A percentile compares a stretch with the other conserved stretches of the same genome.
These are phyloP conservation scores for Caenorhabditis sp. DNA, from an alignment of 2,888 invertebrate genomes.

Conservation along the genomic window DNA sequence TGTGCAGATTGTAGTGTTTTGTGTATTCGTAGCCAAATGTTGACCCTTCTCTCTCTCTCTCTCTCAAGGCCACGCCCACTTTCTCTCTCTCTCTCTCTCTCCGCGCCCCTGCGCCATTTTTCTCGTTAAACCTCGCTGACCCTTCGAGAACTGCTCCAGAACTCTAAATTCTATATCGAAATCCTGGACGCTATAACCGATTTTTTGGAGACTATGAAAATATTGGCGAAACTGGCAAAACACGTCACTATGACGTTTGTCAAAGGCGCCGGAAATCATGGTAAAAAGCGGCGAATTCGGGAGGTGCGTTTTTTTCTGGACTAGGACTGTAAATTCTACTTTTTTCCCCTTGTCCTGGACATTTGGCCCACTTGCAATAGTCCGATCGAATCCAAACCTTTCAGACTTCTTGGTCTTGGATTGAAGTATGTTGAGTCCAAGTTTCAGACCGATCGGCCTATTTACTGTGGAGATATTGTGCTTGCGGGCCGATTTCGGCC, in stretches of 20 bases:
- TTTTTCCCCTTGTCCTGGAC: too few relatives aligned
- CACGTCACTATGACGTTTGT: conserved; percentile 1
- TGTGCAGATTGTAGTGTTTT: conserved; percentile 2
- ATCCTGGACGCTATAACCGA: too few relatives aligned
- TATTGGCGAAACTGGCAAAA: conserved; percentile 45
- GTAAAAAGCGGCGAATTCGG: too few relatives aligned
- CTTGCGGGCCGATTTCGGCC: too few relatives aligned
- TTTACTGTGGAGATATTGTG: too few relatives aligned
- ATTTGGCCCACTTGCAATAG: too few relatives aligned
- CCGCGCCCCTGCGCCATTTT: not conserved
- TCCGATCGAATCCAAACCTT: too few relatives aligned
- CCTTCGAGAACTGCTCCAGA: not conserved
- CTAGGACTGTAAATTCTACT: too few relatives aligned
- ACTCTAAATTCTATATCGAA: too few relatives aligned
- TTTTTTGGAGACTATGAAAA: conserved; percentile 39
- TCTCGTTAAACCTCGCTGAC: not conserved
- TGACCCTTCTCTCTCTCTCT: conserved; percentile 33
- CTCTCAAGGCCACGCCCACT: conserved; percentile 9
- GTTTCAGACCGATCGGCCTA: too few relatives aligned
- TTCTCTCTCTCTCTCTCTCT: conserved; percentile 1
- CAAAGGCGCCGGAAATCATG: not conserved
- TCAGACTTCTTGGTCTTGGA: too few relatives aligned
- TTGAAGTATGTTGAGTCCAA: too few relatives aligned
- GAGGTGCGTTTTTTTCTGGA: not conserved
- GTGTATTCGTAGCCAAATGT: conserved; percentile 1